Evolutionary conservation across 1,140 invertebrate species (phyloP), one percentile per base, ranked within the genome.

Genomic region (Tyrophagus putrescentiae): DNA sequence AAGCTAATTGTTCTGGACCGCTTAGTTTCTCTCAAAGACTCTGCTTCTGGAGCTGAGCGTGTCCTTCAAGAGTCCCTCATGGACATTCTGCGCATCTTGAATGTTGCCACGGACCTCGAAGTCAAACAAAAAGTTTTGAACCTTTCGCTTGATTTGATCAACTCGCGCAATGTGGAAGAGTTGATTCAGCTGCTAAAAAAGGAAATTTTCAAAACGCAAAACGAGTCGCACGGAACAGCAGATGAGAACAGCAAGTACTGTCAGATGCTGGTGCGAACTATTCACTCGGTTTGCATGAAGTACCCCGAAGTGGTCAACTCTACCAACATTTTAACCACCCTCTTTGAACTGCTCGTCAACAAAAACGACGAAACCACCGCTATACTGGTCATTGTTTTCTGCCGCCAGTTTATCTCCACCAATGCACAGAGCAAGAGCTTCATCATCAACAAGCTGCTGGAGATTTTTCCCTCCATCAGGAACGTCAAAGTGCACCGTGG

Each of bases 1-100:
- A 99, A 99, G 75, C 76, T 99, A 45, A 98, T 99, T 67, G 94
- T 98, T 1, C 76, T 99, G 61, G 94, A 97, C 70, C 82, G 93
- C 48, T 76, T 98, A 54, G 85, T 95, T 66, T 83, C 84, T 2
- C 79, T 99, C 68, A 85, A 85, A 65, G 86, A 88, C 44, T 65
- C 75, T 23, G 81, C 82, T 68, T 84, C 88, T 25, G 79, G 82
- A 45, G 87, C 91, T 69, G 90, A 95, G 70, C 80, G 89, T 70
- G 88, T 98, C 0, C 78, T 98, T 60, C 92, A 95, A 72, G 93
- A 96, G 68, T 77, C 98, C 33, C 91, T 97, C 13, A 98, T 99
- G 95, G 96, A 99, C 76, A 87, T 98, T 66, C 76, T 99, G 44
- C 76, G 94, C 34, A 93, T 98, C 27, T 75, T 98, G 36, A 62